A percentile compares a stretch with the other conserved stretches of the same genome.
These are phyloP conservation scores for Subanguina moxae DNA, from an alignment of 1,140 invertebrate genomes.

Conservation along the genomic window DNA sequence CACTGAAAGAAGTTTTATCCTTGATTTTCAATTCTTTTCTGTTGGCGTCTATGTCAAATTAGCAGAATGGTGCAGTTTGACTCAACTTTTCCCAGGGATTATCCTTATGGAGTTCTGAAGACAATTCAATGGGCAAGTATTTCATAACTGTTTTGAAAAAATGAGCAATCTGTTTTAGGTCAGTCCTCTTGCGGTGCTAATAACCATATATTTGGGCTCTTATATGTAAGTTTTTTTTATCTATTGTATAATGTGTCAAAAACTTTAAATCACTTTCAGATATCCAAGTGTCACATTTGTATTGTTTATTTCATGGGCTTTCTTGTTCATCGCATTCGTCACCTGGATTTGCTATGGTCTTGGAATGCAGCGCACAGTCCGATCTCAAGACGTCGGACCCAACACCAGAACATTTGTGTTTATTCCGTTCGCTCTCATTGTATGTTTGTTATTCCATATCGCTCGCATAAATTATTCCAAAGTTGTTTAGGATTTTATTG, in stretches of 20 bases:
- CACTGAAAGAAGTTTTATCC: background rate
- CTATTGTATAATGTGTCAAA: background rate
- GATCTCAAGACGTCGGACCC: slow-evolving; percentile 21
- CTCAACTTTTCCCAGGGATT: slow-evolving; percentile 24
- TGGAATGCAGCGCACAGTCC: slow-evolving; percentile 13
- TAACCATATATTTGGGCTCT: slow-evolving; percentile 17
- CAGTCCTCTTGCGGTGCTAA: slow-evolving; percentile 9
- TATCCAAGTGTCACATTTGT: slow-evolving; percentile 20
- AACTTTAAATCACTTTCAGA: background rate
- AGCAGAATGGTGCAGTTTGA: slow-evolving; percentile 14
- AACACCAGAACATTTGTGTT: slow-evolving; percentile 6
- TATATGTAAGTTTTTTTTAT: slow-evolving; percentile 19
- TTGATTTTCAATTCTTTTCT: too few relatives aligned
- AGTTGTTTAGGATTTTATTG: slow-evolving; percentile 26
- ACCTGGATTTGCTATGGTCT: slow-evolving; percentile 27
- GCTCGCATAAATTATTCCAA: background rate
- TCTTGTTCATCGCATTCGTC: slow-evolving; percentile 14
- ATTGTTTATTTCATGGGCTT: slow-evolving; percentile 11
- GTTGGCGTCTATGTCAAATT: too few relatives aligned
- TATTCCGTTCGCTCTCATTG: slow-evolving; percentile 32
- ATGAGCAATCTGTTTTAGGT: slow-evolving; percentile 4
- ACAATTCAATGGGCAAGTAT: slow-evolving; percentile 35
- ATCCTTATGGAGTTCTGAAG: slow-evolving; percentile 32
- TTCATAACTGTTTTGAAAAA: background rate
- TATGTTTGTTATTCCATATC: slow-evolving; percentile 1